phyloP scores from a whole-genome alignment of 2,113 vertebrate genomes.

The Cinclus mexicanus region DNA sequence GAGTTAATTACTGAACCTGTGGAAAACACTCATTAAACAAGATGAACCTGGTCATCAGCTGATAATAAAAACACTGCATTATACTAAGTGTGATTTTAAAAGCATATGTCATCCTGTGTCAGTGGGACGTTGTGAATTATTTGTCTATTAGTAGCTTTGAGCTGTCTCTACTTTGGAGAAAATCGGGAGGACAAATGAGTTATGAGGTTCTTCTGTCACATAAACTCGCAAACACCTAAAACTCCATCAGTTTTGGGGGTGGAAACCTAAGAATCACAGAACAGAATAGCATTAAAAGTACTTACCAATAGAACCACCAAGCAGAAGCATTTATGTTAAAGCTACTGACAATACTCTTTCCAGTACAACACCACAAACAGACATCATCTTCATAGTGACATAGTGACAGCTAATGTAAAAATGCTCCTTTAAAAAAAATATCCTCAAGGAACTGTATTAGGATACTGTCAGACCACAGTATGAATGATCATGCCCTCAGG shows the following conservation, averaged over 20 bases:
- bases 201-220: neutral
- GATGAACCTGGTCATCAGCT: neutral
- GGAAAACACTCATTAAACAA: neutral
- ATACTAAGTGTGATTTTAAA: neutral
- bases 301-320: neutral
- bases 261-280: neutral
- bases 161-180: neutral
- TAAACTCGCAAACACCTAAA: neutral
- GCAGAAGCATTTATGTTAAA: neutral
- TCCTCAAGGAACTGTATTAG: neutral
- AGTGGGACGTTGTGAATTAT: neutral
- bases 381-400: neutral
- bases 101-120: accelerated
- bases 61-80: neutral
- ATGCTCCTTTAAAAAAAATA: neutral
- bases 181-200: neutral
- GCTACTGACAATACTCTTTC: neutral
- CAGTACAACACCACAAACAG: neutral
- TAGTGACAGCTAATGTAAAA: neutral
- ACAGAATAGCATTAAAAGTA: neutral
- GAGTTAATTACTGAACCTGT: neutral
- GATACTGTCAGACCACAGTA: neutral
- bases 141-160: neutral
- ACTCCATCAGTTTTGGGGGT: neutral
- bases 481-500: neutral